Percentiles rank a stretch among this genome's conserved stretches.
phyloP scores from a whole-genome alignment of 2,797 vertebrate species.

The Setipinna tenuifilis region DNA sequence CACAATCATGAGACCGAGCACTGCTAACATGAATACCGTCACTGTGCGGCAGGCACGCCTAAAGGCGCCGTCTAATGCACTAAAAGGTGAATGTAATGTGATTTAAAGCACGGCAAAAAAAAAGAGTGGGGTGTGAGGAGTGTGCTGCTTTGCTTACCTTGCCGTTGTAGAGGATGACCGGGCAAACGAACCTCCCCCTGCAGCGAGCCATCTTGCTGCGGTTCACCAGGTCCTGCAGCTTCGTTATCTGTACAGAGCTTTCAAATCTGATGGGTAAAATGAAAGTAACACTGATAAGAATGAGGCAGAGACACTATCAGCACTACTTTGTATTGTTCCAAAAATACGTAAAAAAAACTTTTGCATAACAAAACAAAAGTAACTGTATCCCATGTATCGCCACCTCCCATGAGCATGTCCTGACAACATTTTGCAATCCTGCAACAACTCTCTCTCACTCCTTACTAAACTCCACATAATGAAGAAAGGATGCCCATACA shows the following conservation, averaged over 20 bases:
- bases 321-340: background rate
- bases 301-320: background rate
- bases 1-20: background rate
- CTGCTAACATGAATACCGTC: background rate
- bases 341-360: no score
- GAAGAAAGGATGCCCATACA: background rate
- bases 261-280: conserved; percentile 79
- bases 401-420: no score
- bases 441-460: no score
- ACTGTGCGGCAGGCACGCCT: background rate
- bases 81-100: background rate
- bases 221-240: conserved; percentile 92
- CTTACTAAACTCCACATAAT: background rate
- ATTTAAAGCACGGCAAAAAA: no score
- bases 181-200: conserved; percentile 94
- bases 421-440: no score
- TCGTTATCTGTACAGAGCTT: conserved; percentile 88
- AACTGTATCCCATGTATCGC: no score
- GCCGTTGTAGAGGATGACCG: conserved; percentile 96
- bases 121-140: background rate
- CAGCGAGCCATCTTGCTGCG: conserved; percentile 95
- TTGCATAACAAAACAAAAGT: no score
- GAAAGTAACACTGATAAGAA: no score
- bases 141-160: conserved; percentile 78
- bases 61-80: background rate